Evolutionary conservation across 2,113 vertebrate genomes (phyloP), one percentile per base, ranked within the genome.

Genomic region (Lipophrys pholis): DNA sequence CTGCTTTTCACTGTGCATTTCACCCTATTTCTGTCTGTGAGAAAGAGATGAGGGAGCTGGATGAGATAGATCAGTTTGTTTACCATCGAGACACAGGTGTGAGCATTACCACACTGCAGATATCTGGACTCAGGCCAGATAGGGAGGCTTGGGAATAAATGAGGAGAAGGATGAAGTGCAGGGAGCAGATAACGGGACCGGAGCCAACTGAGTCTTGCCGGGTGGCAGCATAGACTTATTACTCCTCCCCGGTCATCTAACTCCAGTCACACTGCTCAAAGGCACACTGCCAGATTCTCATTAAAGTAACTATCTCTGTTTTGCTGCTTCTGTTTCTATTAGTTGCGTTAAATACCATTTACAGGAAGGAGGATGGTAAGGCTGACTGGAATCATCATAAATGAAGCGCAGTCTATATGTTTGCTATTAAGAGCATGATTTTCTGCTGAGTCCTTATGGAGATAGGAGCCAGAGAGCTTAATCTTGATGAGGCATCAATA

Each of bases 181-280:
- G 71, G 56, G 70, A 74, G 68, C 70, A 52, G 73, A 64, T 49
- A 2, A 42, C 1, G 39, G 80, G 81, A 73, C 38, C 60, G 15
- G 39, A 81, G 86, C 86, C 84, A 87, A 58, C n/a, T 7, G 4
- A 57, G 77, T 45, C 49, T 51, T 69, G 82, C 45, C 64, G 58
- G 45, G 63, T 66, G 78, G 76, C 71, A 73, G 65, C 48, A n/a
- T 15, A 8, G 76, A 82, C 70, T 86, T 81, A 76, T 89, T 89
- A 85, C 43, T 51, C 55, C 45, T 80, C 76, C 65, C 69, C 9
- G 39, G 75, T 76, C 76, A 84, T 61, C 53, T 64, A 80, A 76
- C 72, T 54, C 85, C 43, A 40, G 64, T 64, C 55, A 84, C 72
- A 61, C 64, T 53, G 67, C 68, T 73, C 67, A 61, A 60, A 69